Conservation (phyloP, 1,140 invertebrate species). For the Heliconius eleuchia region DNA sequence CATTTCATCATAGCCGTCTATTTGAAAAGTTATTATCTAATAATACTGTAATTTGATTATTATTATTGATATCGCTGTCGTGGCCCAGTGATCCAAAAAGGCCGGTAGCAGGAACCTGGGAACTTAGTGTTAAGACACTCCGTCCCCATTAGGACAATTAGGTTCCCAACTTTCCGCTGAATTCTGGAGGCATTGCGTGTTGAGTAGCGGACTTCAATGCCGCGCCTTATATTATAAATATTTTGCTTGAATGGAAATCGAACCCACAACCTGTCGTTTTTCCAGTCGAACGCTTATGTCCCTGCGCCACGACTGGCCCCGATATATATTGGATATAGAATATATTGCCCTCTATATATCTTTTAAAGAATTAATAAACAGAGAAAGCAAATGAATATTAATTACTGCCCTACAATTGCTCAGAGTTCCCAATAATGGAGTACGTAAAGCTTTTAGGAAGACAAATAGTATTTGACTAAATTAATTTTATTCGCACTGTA, state of each 20-base stretch:
- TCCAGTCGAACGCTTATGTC: too few species aligned
- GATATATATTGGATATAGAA: not conserved
- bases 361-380: constrained; percentile 30
- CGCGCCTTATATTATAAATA: too few species aligned
- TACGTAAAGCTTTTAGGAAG: not conserved
- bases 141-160: too few species aligned
- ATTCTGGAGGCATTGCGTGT: too few species aligned
- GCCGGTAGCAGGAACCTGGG: too few species aligned
- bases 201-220: too few species aligned
- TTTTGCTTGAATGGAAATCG: too few species aligned
- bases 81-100: not conserved
- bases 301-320: too few species aligned
- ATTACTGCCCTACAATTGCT: constrained; percentile 35
- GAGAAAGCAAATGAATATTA: constrained; percentile 43
- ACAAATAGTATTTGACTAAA: not conserved
- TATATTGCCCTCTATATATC: constrained; percentile 25
- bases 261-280: too few species aligned
- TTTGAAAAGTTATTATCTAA: not conserved
- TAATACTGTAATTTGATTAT: not conserved
- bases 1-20: not conserved
- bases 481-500: not conserved
- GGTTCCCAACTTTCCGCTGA: too few species aligned
- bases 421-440: constrained; percentile 3
- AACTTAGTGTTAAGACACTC: too few species aligned
- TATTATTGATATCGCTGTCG: not conserved